Evolutionary conservation across 2,113 vertebrate species (phyloP), one percentile per base, ranked within the genome.

Genomic region (Alexandromys fortis): DNA sequence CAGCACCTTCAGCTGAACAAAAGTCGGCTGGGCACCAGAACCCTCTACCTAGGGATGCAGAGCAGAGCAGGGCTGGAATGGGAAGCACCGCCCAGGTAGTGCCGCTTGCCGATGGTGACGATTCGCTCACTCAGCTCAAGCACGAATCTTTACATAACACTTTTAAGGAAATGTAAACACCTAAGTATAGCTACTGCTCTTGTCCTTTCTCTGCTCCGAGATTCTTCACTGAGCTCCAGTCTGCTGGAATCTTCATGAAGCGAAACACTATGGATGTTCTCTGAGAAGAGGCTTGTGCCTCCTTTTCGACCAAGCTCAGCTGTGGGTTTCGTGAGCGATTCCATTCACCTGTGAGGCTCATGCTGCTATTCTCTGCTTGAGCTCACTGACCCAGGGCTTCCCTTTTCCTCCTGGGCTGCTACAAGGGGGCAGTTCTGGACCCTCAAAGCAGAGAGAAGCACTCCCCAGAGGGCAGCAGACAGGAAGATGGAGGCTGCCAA

Each of bases 141-240:
- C 14, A 75, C 3, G 52, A 63, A 95, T 61, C 67, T 72, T 68
- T n/a, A 79, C 3, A 1, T 28, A 78, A 87, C n/a, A 26, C 79
- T 92, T 79, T 79, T 70, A 81, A 93, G 87, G 35, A 90, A 93
- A 94, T 19, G 35, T 38, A 67, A 33, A 76, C 92, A 47, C 58
- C 17, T 14, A 6, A 11, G 5, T 2, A 24, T 10, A 88, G 83
- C 24, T 24, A 3, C 55, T n/a, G 42, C 47, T 61, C 73, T 92
- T 7, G 1, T 24, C 17, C 10, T 0, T 33, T 70, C 58, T 77
- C 81, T 19, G 2, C 49, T 26, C 16, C 28, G 30, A 72, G 38
- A 11, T 72, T 90, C 85, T 92, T 70, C n/a, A 1, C 35, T 24
- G 33, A 72, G 35, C 45, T 26, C 58, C 58, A 24, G 17, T n/a